Evolutionary conservation across 2,113 vertebrate genomes (phyloP).

Genomic region (Gymnobelideus leadbeateri): DNA sequence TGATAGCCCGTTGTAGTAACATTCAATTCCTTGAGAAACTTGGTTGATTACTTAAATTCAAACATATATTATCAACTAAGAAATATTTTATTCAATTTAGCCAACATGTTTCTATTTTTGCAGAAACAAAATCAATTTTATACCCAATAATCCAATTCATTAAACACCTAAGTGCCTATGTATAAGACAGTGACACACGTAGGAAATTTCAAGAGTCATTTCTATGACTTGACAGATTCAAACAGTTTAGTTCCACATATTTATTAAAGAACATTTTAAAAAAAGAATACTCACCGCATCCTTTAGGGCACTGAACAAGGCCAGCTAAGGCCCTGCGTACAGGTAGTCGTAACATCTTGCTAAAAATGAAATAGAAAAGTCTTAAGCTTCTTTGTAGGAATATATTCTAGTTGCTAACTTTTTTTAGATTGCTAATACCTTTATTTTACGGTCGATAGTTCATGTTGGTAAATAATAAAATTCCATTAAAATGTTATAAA

Average conservation of each 20-base stretch:
- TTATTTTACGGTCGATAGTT: not conserved
- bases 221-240: constrained; percentile 43
- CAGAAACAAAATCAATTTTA: not conserved
- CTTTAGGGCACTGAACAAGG: constrained; percentile 81
- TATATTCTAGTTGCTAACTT: not conserved
- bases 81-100: constrained; percentile 33
- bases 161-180: not conserved
- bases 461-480: not conserved
- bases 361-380: constrained; percentile 75
- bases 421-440: not conserved
- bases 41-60: constrained; percentile 14
- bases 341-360: constrained; percentile 91
- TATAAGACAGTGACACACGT: not conserved
- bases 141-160: no score
- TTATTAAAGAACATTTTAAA: not conserved
- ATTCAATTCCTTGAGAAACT: constrained; percentile 44
- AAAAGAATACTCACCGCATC: constrained; percentile 85
- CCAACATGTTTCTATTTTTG: constrained; percentile 41
- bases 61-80: constrained; percentile 37
- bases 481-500: not conserved
- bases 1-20: constrained; percentile 1
- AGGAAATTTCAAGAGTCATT: constrained; percentile 43
- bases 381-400: constrained; percentile 33
- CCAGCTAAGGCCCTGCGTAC: constrained; percentile 86
- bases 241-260: not conserved